Conservation (phyloP, 2,797 vertebrate genomes). For the Chelonia mydas region DNA sequence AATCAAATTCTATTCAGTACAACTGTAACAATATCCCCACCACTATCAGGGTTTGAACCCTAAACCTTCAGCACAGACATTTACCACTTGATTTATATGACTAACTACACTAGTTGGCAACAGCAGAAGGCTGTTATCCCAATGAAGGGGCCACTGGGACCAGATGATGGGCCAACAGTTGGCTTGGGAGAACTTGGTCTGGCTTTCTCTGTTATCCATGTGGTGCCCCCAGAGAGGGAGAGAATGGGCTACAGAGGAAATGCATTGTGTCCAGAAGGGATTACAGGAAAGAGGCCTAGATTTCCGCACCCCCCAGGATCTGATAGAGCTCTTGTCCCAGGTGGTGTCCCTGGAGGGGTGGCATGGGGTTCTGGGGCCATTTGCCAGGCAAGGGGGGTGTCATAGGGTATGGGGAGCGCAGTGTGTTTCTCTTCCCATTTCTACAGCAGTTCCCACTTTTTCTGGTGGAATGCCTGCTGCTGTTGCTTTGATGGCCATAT, state of each 20-base stretch:
- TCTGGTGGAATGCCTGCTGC: fast-evolving
- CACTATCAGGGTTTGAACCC: not conserved
- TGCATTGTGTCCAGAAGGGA: fast-evolving
- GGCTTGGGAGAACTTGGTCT: not conserved
- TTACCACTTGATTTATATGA: not conserved
- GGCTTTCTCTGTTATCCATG: not conserved
- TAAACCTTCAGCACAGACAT: not conserved
- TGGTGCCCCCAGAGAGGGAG: fast-evolving
- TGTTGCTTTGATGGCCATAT: not conserved
- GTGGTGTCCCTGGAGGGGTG: not conserved
- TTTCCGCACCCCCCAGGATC: not conserved
- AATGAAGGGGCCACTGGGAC: no score
- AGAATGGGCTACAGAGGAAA: not conserved
- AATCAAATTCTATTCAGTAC: not conserved
- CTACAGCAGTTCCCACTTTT: not conserved
- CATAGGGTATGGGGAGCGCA: not conserved
- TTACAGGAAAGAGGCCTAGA: not conserved
- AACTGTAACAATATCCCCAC: not conserved
- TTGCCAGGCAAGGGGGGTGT: no score
- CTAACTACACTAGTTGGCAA: not conserved
- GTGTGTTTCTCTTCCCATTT: not conserved
- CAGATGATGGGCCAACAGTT: fast-evolving
- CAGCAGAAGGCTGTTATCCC: not conserved
- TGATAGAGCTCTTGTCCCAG: fast-evolving
- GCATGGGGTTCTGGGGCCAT: not conserved